phyloP scores from a whole-genome alignment of 1,140 invertebrate species.

The Agrilus planipennis region DNA sequence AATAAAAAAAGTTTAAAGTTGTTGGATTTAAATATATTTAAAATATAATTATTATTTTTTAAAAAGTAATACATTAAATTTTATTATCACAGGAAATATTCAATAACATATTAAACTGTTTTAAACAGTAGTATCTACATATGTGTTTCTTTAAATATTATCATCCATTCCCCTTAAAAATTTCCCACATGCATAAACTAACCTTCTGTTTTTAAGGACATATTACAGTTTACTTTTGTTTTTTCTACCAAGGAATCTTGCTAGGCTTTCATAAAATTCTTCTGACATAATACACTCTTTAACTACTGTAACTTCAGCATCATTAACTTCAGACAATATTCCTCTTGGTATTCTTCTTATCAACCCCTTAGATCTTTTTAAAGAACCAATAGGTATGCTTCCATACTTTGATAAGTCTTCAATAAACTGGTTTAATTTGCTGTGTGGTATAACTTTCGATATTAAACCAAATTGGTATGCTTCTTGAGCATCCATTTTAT shows the following conservation, averaged over 20 bases:
- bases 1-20: too few species aligned
- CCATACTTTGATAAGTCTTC: slow-evolving; percentile 21
- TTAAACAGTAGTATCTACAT: too few species aligned
- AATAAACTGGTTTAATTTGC: slow-evolving; percentile 18
- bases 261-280: slow-evolving; percentile 20
- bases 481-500: slow-evolving; percentile 57
- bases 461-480: slow-evolving; percentile 24
- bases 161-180: too few species aligned
- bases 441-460: slow-evolving; percentile 21
- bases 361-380: slow-evolving; percentile 25
- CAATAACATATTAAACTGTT: too few species aligned
- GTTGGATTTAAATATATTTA: too few species aligned
- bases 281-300: slow-evolving; percentile 21
- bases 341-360: slow-evolving; percentile 16
- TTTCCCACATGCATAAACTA: too few species aligned
- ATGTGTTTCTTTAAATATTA: too few species aligned
- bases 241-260: slow-evolving; percentile 21
- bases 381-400: slow-evolving; percentile 17
- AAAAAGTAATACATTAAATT: too few species aligned
- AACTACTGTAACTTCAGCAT: slow-evolving; percentile 20
- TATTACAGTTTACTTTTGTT: too few species aligned
- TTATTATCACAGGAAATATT: too few species aligned
- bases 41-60: too few species aligned
- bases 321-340: slow-evolving; percentile 15
- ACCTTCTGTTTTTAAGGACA: too few species aligned